Base-by-base conservation (phyloP, 2,888 invertebrate species). In the Xanthia icteritia region DNA sequence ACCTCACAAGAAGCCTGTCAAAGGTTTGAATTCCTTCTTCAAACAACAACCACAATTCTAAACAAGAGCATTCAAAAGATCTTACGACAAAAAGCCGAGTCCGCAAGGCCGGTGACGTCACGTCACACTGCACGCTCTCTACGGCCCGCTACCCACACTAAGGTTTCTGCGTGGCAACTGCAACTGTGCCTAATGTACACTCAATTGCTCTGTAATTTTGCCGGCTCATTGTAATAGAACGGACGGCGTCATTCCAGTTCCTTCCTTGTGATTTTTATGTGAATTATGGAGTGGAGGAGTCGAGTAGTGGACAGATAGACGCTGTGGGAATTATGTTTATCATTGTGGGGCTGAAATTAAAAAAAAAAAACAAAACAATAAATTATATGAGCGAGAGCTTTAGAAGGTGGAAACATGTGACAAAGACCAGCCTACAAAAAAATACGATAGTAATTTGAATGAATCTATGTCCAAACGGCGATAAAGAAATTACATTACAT, bases 91-190 rank as follows among this genome's bases (percentile, higher is more conserved):
- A 72, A 71, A 71, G 61, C 65, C 45, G 77, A 39, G 68, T 61
- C n/a, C 58, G 66, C 88, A 82, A 86, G 86, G 86, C 68, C 83
- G 75, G 42, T 86, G 86, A 82, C 88, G 88, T 86, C 76, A 70
- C 77, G 76, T 86, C 80, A 86, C 77, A 81, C 70, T 88, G 84
- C 84, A 81, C 74, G 84, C 66, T 65, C 77, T 73, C 75, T 31
- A 73, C 87, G 87, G 71, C 42, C 76, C 70, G 87, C 69, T 85
- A 69, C 60, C 73, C 77, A 70, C 76, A 77, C 86, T 85, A 78
- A 81, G 76, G 84, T 73, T 77, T 74, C 85, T 67, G 71, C 71
- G 65, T 82, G 60, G 83, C 77, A 79, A 82, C 82, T 83, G 82
- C 84, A 85, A 82, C 84, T 77, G 72, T 66, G 69, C 45, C 75